Percentiles rank a stretch among this genome's conserved stretches.
Conservation (phyloP, 2,797 vertebrate genomes). For the Poeciliopsis paucimaculata region DNA sequence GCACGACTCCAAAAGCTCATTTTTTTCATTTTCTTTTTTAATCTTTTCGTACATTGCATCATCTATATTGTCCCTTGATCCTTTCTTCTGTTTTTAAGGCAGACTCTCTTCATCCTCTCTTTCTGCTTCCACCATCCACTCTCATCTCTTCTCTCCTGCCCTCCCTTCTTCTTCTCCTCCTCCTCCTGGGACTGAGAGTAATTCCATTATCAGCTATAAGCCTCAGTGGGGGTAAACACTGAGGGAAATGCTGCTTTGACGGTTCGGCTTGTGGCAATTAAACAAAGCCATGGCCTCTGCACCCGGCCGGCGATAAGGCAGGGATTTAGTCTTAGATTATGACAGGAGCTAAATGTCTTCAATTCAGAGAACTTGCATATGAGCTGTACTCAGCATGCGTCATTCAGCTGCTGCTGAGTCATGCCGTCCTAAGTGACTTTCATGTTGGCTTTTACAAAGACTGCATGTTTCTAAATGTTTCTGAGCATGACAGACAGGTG, state of each 20-base stretch:
- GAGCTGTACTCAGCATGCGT: slow-evolving; percentile 55
- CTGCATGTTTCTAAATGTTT: slow-evolving; percentile 24
- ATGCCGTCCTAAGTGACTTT: slow-evolving; percentile 41
- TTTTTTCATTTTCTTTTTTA: slow-evolving; percentile 15
- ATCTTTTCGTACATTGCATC: slow-evolving; percentile 28
- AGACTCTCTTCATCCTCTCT: slow-evolving; percentile 36
- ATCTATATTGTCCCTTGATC: slow-evolving; percentile 11
- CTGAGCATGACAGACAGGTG: slow-evolving; percentile 1
- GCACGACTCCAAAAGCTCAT: slow-evolving; percentile 26
- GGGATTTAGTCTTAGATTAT: slow-evolving; percentile 73
- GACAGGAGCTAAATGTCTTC: slow-evolving; percentile 70
- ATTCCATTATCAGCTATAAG: slow-evolving; percentile 80
- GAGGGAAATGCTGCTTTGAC: slow-evolving; percentile 73
- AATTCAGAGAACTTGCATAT: slow-evolving; percentile 59
- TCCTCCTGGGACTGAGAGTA: slow-evolving; percentile 70
- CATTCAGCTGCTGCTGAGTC: slow-evolving; percentile 68
- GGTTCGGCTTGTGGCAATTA: slow-evolving; percentile 72
- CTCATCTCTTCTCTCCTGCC: slow-evolving; percentile 41
- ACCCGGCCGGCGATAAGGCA: slow-evolving; percentile 66
- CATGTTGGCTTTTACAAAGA: slow-evolving; percentile 19
- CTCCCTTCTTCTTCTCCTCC: slow-evolving; percentile 35
- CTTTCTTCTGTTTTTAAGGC: slow-evolving; percentile 27
- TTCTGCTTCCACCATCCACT: slow-evolving; percentile 36
- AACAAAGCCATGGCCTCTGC: slow-evolving; percentile 73
- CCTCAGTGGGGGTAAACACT: slow-evolving; percentile 75